Conservation (phyloP, 2,797 vertebrate genomes). For the Esox lucius region DNA sequence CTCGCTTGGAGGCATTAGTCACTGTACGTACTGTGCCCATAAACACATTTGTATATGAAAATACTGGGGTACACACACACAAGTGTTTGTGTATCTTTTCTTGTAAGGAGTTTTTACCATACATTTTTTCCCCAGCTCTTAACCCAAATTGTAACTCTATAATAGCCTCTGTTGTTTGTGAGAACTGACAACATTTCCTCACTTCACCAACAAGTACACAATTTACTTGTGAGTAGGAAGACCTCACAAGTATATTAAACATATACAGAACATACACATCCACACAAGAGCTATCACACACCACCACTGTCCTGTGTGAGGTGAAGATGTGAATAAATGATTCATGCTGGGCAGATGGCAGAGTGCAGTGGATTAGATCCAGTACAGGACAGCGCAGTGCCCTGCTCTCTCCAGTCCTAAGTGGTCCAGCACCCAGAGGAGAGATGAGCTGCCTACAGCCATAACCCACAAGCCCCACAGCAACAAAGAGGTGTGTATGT, state of each 20-base stretch:
- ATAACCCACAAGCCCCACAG: not conserved
- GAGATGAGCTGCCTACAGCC: conserved; percentile 4
- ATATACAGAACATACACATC: conserved; percentile 14
- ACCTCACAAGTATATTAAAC: too few relatives aligned
- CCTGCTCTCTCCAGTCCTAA: conserved; percentile 12
- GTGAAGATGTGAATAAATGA: conserved; percentile 41
- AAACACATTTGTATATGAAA: not conserved
- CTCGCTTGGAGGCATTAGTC: not conserved
- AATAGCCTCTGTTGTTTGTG: too few relatives aligned
- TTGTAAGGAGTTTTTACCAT: too few relatives aligned
- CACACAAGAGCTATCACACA: conserved; percentile 7
- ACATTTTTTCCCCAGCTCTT: not conserved
- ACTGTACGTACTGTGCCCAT: not conserved
- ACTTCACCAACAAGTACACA: too few relatives aligned
- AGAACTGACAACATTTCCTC: too few relatives aligned
- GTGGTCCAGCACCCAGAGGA: conserved; percentile 42
- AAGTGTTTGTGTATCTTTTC: not conserved
- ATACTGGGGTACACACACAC: not conserved
- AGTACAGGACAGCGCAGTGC: conserved; percentile 28
- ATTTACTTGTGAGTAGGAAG: too few relatives aligned
- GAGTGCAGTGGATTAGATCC: conserved; percentile 38
- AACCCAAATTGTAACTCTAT: too few relatives aligned
- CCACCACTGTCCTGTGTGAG: conserved; percentile 25
- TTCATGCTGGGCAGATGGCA: conserved; percentile 49
- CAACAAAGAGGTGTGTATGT: not conserved